Conservation (phyloP, 2,113 vertebrate species). For the Lagenorhynchus albirostris region DNA sequence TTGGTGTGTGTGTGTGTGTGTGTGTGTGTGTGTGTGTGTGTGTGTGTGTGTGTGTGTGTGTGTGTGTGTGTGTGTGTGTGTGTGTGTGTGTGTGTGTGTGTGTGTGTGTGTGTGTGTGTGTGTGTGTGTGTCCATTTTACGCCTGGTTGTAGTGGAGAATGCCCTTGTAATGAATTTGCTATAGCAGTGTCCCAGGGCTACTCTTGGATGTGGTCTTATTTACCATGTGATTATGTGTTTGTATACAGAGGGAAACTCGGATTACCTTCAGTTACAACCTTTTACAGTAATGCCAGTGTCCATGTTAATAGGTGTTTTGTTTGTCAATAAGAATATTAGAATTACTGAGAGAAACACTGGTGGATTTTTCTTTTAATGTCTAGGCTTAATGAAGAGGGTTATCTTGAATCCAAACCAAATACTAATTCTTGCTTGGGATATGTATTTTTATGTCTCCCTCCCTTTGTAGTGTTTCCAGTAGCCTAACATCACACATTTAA, state of each 20-base stretch:
- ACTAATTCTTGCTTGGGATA: not conserved
- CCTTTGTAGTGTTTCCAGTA: constrained; percentile 3
- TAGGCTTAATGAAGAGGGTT: not conserved
- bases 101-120: too few species aligned
- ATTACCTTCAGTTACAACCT: not conserved
- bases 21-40: too few species aligned
- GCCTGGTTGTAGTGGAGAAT: not conserved
- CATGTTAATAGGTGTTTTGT: constrained; percentile 17
- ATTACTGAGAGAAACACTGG: not conserved
- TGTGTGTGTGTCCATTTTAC: not conserved
- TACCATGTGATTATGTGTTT: not conserved
- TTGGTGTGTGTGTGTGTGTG: not conserved
- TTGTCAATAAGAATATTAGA: constrained; percentile 8
- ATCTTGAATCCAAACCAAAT: not conserved
- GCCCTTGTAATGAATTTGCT: constrained; percentile 45
- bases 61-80: too few species aligned
- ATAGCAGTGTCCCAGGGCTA: not conserved
- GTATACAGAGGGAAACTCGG: not conserved
- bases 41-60: too few species aligned
- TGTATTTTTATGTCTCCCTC: not conserved
- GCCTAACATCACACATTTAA: not conserved
- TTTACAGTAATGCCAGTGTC: not conserved
- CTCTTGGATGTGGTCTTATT: not conserved
- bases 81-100: too few species aligned
- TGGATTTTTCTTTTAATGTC: not conserved